A percentile compares a stretch with the other conserved stretches of the same genome.
Evolutionary conservation across 2,797 vertebrate genomes (phyloP).

Genomic region (Parauchenoglanis ngamensis): DNA sequence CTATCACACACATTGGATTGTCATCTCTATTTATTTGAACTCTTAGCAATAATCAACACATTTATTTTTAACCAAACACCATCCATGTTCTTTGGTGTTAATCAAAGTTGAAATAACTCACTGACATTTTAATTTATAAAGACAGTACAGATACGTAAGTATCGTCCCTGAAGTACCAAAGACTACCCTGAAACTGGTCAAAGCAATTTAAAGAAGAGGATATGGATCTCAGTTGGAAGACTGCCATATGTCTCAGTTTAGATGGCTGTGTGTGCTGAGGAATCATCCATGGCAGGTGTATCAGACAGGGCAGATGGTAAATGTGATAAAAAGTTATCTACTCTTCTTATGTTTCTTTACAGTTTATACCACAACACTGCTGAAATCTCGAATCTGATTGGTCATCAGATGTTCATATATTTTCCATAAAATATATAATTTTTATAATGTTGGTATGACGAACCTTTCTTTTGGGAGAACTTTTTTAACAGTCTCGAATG

Average conservation of each 20-base stretch:
- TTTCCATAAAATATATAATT: not conserved
- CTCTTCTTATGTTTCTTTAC: not conserved
- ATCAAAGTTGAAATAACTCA: no score
- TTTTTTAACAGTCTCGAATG: not conserved
- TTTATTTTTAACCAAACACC: not conserved
- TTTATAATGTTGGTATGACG: not conserved
- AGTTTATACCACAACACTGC: slow-evolving; percentile 3
- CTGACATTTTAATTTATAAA: not conserved
- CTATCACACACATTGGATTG: no score
- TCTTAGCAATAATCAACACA: not conserved
- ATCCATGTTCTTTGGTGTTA: not conserved
- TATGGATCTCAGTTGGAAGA: not conserved
- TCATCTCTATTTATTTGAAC: no score
- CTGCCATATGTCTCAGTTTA: not conserved
- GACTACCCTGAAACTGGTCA: not conserved
- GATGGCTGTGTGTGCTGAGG: no score
- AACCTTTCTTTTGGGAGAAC: not conserved
- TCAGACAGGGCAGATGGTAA: not conserved
- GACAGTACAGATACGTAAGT: not conserved
- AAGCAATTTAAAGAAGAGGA: not conserved
- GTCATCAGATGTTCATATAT: not conserved
- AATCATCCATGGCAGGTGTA: not conserved
- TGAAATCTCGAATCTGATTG: not conserved
- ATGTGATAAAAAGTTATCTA: not conserved
- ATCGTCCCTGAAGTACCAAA: not conserved